Conservation (phyloP, 35 echinoderm and acorn worm genomes). For the Ptychodera flava region DNA sequence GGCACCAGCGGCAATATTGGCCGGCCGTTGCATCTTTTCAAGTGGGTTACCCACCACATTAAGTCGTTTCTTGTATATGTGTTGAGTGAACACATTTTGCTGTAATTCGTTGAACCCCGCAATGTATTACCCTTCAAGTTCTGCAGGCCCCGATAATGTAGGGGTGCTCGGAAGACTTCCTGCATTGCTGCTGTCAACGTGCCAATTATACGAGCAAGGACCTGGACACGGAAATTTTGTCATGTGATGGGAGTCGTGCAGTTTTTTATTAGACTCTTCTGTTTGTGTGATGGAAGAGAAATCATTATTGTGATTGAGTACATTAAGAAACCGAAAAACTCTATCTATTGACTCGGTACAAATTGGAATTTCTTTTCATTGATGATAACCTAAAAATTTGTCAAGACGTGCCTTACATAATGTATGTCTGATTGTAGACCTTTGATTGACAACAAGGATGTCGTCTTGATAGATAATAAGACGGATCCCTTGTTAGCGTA, state of each 20-base stretch:
- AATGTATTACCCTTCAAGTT: neutral
- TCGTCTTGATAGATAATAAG: conserved; percentile 13
- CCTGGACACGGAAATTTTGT: neutral
- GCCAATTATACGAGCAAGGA: neutral
- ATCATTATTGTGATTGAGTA: neutral
- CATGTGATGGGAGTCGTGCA: neutral
- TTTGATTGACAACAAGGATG: conserved; percentile 5
- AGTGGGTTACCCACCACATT: neutral
- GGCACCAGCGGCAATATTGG: neutral
- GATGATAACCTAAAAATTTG: neutral
- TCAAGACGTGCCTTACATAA: neutral
- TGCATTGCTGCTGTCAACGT: neutral
- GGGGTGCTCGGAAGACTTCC: neutral
- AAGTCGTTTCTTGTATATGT: neutral
- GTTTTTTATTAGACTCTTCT: neutral
- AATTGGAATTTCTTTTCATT: neutral
- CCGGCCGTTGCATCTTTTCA: neutral
- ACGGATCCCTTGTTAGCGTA: neutral
- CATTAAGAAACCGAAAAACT: neutral
- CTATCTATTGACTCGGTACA: neutral
- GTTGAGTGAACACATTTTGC: neutral
- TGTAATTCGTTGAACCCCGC: neutral
- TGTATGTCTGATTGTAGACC: neutral
- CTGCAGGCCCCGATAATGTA: neutral
- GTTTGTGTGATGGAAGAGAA: neutral